These are phyloP conservation scores for Drosophila nigricruria DNA, from an alignment of 2,888 invertebrate genomes.

Conservation along the genomic window DNA sequence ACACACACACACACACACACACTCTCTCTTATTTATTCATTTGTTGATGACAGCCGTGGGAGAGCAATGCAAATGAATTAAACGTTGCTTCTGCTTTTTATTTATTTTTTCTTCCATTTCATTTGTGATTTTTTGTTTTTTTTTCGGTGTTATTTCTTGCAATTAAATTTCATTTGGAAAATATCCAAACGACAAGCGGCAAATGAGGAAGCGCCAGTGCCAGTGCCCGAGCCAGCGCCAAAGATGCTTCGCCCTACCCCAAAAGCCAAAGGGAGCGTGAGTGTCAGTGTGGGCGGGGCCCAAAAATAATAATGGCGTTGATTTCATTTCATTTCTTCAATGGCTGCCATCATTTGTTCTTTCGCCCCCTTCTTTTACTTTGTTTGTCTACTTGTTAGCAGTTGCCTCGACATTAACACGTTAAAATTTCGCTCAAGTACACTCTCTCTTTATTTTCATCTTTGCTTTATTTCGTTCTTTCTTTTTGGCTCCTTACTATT, in stretches of 20 bases:
- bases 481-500: conserved; percentile 44
- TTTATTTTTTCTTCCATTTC: conserved; percentile 21
- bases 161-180: conserved; percentile 71
- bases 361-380: conserved; percentile 26
- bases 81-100: conserved; percentile 31
- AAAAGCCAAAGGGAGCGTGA: conserved; percentile 9
- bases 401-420: conserved; percentile 68
- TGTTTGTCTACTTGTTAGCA: conserved; percentile 74
- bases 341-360: conserved; percentile 48
- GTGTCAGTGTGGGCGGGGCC: conserved; percentile 14
- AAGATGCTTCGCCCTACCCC: conserved; percentile 4
- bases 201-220: conserved; percentile 21
- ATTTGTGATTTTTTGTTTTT: conserved; percentile 31
- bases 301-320: conserved; percentile 74
- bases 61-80: conserved; percentile 55
- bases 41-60: conserved; percentile 46
- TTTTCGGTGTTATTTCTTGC: conserved; percentile 62
- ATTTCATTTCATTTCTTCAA: conserved; percentile 69
- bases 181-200: conserved; percentile 40
- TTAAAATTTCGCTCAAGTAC: conserved; percentile 54
- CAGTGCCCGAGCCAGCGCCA: background rate
- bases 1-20: conserved; percentile 18
- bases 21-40: conserved; percentile 51
- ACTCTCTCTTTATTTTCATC: conserved; percentile 13
- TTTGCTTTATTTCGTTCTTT: background rate